Percentiles rank a stretch among this genome's conserved stretches.
Conservation (phyloP, 2,113 vertebrate genomes). For the Rhinolophus sinicus region DNA sequence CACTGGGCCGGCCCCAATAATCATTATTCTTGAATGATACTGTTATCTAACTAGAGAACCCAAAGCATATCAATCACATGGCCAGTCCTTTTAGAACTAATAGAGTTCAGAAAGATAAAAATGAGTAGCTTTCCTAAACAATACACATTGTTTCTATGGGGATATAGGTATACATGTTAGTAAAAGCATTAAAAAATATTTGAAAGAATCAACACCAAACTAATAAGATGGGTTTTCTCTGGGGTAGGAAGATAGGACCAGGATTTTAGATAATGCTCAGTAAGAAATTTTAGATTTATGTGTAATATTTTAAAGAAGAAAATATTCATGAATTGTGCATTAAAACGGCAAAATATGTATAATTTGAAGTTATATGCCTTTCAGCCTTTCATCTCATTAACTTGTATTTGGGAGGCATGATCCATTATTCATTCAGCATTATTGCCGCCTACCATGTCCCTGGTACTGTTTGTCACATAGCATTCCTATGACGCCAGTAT, state of each 20-base stretch:
- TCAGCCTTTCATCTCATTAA: neutral
- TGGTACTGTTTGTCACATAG: neutral
- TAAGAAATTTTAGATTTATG: neutral
- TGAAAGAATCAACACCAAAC: neutral
- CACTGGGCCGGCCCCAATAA: no score
- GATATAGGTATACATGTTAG: neutral
- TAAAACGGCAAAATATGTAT: neutral
- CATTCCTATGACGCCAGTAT: accelerated
- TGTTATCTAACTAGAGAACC: neutral
- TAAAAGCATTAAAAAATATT: neutral
- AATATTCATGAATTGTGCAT: neutral
- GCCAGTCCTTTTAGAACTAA: neutral
- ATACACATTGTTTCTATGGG: neutral
- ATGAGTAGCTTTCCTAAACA: neutral
- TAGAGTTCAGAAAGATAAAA: neutral
- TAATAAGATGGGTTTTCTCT: neutral
- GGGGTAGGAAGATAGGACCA: neutral
- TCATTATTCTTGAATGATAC: neutral
- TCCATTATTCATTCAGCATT: accelerated
- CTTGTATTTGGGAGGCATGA: neutral
- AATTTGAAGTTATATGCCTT: neutral
- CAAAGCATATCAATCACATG: neutral
- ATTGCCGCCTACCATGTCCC: neutral
- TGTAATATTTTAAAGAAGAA: neutral
- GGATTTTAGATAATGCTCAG: neutral